Conservation (phyloP, 2,797 vertebrate genomes). For the Echeneis naucrates region DNA sequence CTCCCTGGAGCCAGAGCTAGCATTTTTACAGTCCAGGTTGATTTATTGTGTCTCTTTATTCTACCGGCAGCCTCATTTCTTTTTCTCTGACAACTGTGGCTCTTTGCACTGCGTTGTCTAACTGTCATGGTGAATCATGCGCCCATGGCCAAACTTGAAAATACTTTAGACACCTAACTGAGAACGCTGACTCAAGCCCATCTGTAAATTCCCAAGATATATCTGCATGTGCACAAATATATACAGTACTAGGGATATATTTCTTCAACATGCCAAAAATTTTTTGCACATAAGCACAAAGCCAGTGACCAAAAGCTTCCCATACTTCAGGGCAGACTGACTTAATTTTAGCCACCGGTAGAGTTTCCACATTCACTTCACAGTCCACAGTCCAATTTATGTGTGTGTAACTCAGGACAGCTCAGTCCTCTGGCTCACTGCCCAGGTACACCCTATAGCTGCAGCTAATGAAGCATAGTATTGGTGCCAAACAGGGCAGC, state of each 20-base stretch:
- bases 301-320: conserved; percentile 37
- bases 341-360: conserved; percentile 77
- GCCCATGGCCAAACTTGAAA: conserved; percentile 45
- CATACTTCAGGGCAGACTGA: conserved; percentile 53
- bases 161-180: conserved; percentile 30
- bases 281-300: conserved; percentile 48
- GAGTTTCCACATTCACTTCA: conserved; percentile 69
- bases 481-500: conserved; percentile 67
- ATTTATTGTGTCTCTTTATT: conserved; percentile 76
- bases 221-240: conserved; percentile 23
- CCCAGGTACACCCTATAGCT: conserved; percentile 75
- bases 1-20: conserved; percentile 50
- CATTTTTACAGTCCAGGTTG: conserved; percentile 65
- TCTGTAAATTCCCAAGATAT: conserved; percentile 13
- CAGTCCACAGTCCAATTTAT: conserved; percentile 66
- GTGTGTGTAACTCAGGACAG: conserved; percentile 70
- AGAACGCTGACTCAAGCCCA: conserved; percentile 31
- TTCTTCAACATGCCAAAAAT: conserved; percentile 46
- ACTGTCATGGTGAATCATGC: conserved; percentile 55
- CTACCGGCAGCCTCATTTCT: conserved; percentile 29
- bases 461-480: conserved; percentile 77
- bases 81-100: conserved; percentile 34
- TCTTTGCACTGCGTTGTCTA: conserved; percentile 33
- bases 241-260: conserved; percentile 39
- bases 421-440: conserved; percentile 73